Evolutionary conservation across 2,888 invertebrate species (phyloP), one percentile per base, ranked within the genome.

Genomic region (Melanophora roralis): DNA sequence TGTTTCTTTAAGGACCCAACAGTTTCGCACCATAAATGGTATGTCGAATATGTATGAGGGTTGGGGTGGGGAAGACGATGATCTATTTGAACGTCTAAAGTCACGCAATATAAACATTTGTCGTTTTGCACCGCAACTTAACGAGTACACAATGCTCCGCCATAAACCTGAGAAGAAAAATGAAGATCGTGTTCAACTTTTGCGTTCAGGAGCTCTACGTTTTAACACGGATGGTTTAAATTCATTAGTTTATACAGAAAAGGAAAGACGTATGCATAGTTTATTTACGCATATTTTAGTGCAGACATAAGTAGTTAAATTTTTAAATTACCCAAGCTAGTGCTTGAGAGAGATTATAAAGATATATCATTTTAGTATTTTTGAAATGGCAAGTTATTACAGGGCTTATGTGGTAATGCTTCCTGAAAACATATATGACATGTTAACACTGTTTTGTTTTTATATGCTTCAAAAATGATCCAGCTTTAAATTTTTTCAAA

Each of bases 61-160:
- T 0, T 95, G 95, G 95, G 95, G 95, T 32, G 97, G 95, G 12
- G 97, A 97, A 89, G 96, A 97, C 89, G 96, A 97, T 89, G 96
- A 97, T 88, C 93, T 98, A 78, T 95, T 93, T 85, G 91, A 88
- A 11, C 89, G 93, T 11, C 85, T 93, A 19, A 86, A 90, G 62
- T 88, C 90, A 34, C 87, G 90, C 55, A 88, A 91, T 40, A 86
- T 93, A 43, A 90, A 92, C 84, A 90, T 94, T 8, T 93, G 92
- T 65, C 91, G 95, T 73, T 95, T 95, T 89, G 92, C 93, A 59
- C 93, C 94, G 11, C 90, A 91, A 11, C 91, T 93, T 21, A 94
- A 94, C 80, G 91, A 91, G 68, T 95, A 95, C 86, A 92, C 93
- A 36, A 94, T 94, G 94, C 87, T 94, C 60, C 90, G 89, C 21